Evolutionary conservation across 2,797 vertebrate species (phyloP), one percentile per base, ranked within the genome.

Genomic region (Galago senegalensis): DNA sequence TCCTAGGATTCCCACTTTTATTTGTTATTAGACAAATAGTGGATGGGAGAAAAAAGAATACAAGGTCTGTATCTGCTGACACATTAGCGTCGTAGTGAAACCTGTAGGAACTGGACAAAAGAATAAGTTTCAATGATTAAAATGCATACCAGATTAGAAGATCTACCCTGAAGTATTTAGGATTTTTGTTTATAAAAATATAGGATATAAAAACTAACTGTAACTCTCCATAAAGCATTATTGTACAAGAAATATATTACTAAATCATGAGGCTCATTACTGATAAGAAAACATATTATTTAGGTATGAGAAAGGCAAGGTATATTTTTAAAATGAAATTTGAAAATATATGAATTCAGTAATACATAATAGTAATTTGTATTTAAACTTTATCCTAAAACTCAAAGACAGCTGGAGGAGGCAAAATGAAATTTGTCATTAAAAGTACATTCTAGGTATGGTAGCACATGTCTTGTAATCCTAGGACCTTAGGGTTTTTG

Each of bases 391-490:
- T 82, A 70, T 81, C 13, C 34, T 96, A 87, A 93, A 93, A 91
- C 18, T 79, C 46, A 61, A 53, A 63, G 29, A 95, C 60, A 31
- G 82, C 31, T 87, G 37, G 53, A 70, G 25, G 82, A 49, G 75
- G n/a, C n/a, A 81, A 91, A 91, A 94, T 61, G 34, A 96, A 93
- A 84, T 61, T 89, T 96, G 40, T 94, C 87, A 89, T 89, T 93
- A 72, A 94, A 77, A 94, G 53, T 83, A 73, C 63, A 89, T 87
- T 94, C 14, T 80, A 89, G 29, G 29, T 31, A 29, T 7, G 5
- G 29, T 65, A 65, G 63, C 63, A 31, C 63, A 14, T 7, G 29
- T 29, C 63, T 31, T 31, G 14, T 65, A 65, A 31, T 65, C 63
- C 29, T 65, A 65, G 29, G 13, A 65, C 29, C 31, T 31, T 65